Evolutionary conservation across 2,888 invertebrate genomes (phyloP).

Genomic region (Argyresthia albistria): DNA sequence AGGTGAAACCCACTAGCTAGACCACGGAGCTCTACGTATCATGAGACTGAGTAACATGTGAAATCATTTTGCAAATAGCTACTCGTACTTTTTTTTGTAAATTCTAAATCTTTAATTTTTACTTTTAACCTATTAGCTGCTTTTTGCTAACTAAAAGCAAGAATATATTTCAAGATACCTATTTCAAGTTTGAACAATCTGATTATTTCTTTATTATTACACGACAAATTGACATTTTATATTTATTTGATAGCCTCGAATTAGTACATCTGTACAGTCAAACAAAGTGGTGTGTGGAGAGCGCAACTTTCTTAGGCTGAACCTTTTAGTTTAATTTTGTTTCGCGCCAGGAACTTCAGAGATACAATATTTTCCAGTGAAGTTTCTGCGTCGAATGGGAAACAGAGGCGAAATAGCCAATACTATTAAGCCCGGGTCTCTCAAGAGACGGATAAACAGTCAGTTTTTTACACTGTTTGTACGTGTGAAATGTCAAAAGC

Average conservation of each 20-base stretch:
- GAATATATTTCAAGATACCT: neutral
- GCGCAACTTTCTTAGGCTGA: neutral
- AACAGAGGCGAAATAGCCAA: neutral
- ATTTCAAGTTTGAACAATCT: slow-evolving; percentile 8
- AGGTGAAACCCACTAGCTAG: too few relatives aligned
- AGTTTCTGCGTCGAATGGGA: neutral
- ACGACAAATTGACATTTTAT: slow-evolving; percentile 3
- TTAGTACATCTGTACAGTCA: neutral
- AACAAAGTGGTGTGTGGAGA: neutral
- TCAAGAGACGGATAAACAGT: too few relatives aligned
- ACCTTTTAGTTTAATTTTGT: too few relatives aligned
- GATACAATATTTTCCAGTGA: too few relatives aligned
- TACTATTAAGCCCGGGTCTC: too few relatives aligned
- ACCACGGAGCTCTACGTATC: too few relatives aligned
- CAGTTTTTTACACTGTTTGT: too few relatives aligned
- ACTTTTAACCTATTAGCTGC: neutral
- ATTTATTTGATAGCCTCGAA: neutral
- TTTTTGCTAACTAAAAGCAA: neutral
- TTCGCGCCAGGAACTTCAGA: neutral
- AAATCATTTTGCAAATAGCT: neutral
- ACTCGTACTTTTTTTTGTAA: neutral
- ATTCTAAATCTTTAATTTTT: neutral
- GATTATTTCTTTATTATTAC: slow-evolving; percentile 7
- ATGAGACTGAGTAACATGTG: neutral
- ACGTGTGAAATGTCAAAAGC: too few relatives aligned